Evolutionary conservation across 1,140 invertebrate species (phyloP).

Genomic region (Telenomus remus): DNA sequence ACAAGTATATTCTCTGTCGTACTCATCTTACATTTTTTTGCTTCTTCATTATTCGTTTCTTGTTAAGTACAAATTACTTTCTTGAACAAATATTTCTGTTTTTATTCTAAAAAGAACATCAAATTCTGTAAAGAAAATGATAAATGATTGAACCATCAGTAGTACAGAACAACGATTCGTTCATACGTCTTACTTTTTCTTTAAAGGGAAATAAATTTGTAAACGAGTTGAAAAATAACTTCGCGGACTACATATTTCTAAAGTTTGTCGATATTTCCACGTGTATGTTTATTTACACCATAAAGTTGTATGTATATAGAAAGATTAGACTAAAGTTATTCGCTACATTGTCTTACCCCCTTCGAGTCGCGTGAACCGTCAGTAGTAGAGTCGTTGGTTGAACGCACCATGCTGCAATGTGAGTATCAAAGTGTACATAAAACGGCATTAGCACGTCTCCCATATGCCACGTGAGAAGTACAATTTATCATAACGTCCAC

Average conservation of each 20-base stretch:
- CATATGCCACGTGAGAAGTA: conserved; percentile 60
- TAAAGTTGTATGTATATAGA: conserved; percentile 64
- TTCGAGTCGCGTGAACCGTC: conserved; percentile 14
- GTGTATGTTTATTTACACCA: conserved; percentile 6
- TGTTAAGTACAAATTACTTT: conserved; percentile 33
- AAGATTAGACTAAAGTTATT: conserved; percentile 42
- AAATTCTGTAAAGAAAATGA: neutral
- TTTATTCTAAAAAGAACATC: neutral
- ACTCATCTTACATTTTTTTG: conserved; percentile 36
- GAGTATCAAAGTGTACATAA: conserved; percentile 68
- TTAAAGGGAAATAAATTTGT: neutral
- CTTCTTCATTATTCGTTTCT: conserved; percentile 35
- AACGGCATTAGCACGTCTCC: conserved; percentile 70
- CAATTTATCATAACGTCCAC: conserved; percentile 62
- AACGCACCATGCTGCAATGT: conserved; percentile 68
- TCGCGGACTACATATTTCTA: conserved; percentile 18
- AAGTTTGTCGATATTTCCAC: neutral
- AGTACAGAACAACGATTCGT: too few relatives aligned
- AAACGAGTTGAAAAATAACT: neutral
- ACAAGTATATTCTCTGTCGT: conserved; percentile 52
- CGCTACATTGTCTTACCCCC: conserved; percentile 19
- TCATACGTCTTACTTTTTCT: too few relatives aligned
- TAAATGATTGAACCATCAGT: too few relatives aligned
- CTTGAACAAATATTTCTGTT: conserved; percentile 3
- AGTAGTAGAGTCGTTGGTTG: conserved; percentile 20